phyloP scores from a whole-genome alignment of 1,140 invertebrate genomes.

The Polypedilum vanderplanki region DNA sequence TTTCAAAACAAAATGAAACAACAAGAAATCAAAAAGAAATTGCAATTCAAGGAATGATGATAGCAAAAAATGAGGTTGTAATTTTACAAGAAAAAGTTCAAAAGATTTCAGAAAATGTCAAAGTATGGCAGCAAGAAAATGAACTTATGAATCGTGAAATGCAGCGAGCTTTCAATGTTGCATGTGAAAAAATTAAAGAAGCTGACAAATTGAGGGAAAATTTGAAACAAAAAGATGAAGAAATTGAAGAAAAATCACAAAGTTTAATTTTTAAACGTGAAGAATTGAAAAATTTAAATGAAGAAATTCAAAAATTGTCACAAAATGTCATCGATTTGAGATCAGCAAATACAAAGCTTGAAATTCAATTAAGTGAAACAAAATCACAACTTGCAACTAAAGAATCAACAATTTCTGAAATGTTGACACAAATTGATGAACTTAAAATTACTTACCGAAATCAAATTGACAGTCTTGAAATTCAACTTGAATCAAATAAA shows the following conservation, averaged over 20 bases:
- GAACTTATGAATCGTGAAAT: not conserved
- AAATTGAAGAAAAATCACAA: not conserved
- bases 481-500: not conserved
- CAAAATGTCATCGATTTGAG: not conserved
- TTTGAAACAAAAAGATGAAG: not conserved
- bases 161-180: not conserved
- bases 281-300: not conserved
- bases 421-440: conserved; percentile 21
- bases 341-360: not conserved
- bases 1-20: not conserved
- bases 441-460: not conserved
- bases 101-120: not conserved
- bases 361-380: not conserved
- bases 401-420: not conserved
- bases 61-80: not conserved
- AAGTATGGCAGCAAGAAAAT: not conserved
- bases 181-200: not conserved
- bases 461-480: not conserved
- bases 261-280: not conserved
- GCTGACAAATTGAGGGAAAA: not conserved
- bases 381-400: not conserved
- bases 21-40: not conserved
- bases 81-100: not conserved
- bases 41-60: not conserved
- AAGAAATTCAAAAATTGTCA: not conserved